phyloP scores from a whole-genome alignment of 2,888 invertebrate species.

The Epinotia demarniana region DNA sequence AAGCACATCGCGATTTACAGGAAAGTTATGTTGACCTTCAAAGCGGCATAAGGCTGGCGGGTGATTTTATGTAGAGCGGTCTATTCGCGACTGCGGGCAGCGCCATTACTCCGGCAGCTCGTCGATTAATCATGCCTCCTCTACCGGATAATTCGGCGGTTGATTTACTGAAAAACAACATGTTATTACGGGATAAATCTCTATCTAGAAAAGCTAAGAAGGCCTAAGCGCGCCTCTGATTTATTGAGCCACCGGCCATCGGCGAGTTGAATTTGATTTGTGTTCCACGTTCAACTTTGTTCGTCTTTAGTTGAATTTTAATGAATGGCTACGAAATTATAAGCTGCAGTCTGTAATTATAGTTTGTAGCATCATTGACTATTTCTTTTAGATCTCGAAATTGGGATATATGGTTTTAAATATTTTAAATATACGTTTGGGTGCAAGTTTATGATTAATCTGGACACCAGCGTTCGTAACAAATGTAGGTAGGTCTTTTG shows the following conservation, averaged over 20 bases:
- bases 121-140: slow-evolving; percentile 81
- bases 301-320: slow-evolving; percentile 82
- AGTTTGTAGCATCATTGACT: slow-evolving; percentile 73
- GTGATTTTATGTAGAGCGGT: slow-evolving; percentile 35
- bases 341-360: slow-evolving; percentile 76
- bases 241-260: slow-evolving; percentile 76
- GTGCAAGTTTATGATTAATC: slow-evolving; percentile 42
- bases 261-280: slow-evolving; percentile 79
- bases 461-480: slow-evolving; percentile 37
- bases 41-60: slow-evolving; percentile 19
- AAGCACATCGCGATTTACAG: neutral
- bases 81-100: slow-evolving; percentile 51
- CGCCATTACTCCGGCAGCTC: slow-evolving; percentile 76
- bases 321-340: slow-evolving; percentile 81
- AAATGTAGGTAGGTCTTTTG: slow-evolving; percentile 17
- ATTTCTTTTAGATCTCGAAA: slow-evolving; percentile 73
- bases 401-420: slow-evolving; percentile 64
- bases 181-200: slow-evolving; percentile 85
- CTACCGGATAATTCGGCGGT: slow-evolving; percentile 85
- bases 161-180: slow-evolving; percentile 84
- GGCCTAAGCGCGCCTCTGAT: slow-evolving; percentile 82
- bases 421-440: slow-evolving; percentile 42
- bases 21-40: slow-evolving; percentile 12
- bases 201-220: slow-evolving; percentile 85
- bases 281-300: slow-evolving; percentile 72